Evolutionary conservation across 2,797 vertebrate species (phyloP).

Genomic region (Pseudochirops corinnae): DNA sequence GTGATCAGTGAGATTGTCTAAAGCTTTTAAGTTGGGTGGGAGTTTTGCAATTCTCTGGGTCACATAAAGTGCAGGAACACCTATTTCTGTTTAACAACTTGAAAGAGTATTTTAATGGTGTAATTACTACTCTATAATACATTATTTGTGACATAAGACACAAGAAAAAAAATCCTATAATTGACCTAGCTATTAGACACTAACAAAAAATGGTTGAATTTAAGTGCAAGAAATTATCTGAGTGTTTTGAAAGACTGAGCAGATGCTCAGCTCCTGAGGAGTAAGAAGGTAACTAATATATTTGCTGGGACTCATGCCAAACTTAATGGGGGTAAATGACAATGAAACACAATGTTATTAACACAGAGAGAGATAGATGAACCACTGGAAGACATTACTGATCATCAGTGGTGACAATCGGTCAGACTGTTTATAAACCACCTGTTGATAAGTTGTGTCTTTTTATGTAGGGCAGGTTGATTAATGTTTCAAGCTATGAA

Average conservation of each 20-base stretch:
- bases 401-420: neutral
- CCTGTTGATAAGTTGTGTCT: neutral
- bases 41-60: neutral
- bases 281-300: neutral
- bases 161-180: neutral
- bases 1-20: neutral
- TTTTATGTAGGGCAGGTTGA: neutral
- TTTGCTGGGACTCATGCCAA: neutral
- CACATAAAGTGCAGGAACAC: neutral
- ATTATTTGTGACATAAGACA: neutral
- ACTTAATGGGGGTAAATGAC: neutral
- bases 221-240: constrained; percentile 1
- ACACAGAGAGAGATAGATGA: neutral
- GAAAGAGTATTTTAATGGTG: neutral
- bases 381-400: neutral
- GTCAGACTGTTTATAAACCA: neutral
- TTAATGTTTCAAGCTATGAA: constrained; percentile 46
- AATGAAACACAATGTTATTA: neutral
- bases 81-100: neutral
- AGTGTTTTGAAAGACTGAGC: constrained; percentile 29
- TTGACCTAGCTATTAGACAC: constrained; percentile 4
- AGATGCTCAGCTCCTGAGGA: constrained; percentile 44
- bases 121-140: neutral
- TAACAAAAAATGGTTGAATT: constrained; percentile 32
- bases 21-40: neutral